phyloP scores from a whole-genome alignment of 2,113 vertebrate genomes.

The Proterorhinus semilunaris region DNA sequence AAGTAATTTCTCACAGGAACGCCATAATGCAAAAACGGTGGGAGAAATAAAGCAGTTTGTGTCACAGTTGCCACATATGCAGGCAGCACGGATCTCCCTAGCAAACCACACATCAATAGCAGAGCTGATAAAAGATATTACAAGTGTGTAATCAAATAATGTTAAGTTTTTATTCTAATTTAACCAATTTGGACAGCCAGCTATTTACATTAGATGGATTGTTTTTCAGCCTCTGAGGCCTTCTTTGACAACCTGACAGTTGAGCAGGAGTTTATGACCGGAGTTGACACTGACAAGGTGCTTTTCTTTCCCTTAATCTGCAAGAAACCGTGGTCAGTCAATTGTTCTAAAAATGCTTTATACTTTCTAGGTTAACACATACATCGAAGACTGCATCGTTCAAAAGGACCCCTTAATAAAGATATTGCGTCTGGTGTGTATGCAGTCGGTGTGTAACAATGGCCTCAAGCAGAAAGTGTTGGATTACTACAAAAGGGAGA shows the following conservation, averaged over 20 bases:
- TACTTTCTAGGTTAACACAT: slow-evolving; percentile 81
- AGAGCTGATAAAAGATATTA: slow-evolving; percentile 96
- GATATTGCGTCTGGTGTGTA: slow-evolving; percentile 88
- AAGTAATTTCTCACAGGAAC: slow-evolving; percentile 76
- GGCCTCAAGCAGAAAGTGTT: slow-evolving; percentile 95
- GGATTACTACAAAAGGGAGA: slow-evolving; percentile 93
- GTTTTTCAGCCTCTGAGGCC: slow-evolving; percentile 89
- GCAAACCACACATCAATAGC: slow-evolving; percentile 97
- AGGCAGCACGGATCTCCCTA: slow-evolving; percentile 90
- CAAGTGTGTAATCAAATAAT: slow-evolving; percentile 78
- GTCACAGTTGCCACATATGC: slow-evolving; percentile 97
- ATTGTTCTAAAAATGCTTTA: neutral
- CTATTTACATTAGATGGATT: neutral
- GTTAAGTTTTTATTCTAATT: neutral
- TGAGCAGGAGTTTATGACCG: slow-evolving; percentile 99
- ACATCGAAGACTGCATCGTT: slow-evolving; percentile 93
- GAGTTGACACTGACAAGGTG: slow-evolving; percentile 97
- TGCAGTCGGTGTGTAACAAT: slow-evolving; percentile 96
- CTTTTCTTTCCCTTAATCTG: neutral
- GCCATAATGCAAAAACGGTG: slow-evolving; percentile 95
- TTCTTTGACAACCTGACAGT: slow-evolving; percentile 98
- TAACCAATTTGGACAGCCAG: neutral
- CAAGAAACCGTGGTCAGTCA: neutral
- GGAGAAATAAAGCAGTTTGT: slow-evolving; percentile 99
- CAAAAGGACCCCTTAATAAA: slow-evolving; percentile 93